Conservation (phyloP, 2,113 vertebrate species). For the Pygoscelis antarcticus region DNA sequence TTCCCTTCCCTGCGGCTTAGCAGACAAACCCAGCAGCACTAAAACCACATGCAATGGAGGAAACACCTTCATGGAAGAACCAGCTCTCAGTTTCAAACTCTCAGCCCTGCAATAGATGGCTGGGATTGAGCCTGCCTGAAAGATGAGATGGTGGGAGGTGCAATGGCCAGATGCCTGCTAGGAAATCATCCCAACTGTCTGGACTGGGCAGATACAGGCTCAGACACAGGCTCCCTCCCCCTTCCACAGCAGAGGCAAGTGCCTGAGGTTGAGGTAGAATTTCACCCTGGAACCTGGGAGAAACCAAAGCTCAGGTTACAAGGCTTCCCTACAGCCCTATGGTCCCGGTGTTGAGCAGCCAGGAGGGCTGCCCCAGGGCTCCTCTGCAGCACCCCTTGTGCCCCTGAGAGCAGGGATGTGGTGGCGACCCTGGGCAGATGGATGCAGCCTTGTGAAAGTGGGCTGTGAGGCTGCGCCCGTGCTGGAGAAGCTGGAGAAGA, state of each 20-base stretch:
- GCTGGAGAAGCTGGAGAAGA: neutral
- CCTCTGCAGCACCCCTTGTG: neutral
- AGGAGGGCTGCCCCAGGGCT: neutral
- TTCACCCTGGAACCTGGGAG: neutral
- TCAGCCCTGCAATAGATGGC: neutral
- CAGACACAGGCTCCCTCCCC: neutral
- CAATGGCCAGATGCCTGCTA: neutral
- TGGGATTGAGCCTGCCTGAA: neutral
- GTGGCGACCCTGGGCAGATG: neutral
- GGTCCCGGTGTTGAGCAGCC: neutral
- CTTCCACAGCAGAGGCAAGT: neutral
- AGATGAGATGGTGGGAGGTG: neutral
- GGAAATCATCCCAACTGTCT: neutral
- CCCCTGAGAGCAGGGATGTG: neutral
- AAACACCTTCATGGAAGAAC: neutral
- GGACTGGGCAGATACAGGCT: neutral
- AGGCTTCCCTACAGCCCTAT: neutral
- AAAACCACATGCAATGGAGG: neutral
- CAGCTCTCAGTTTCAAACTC: neutral
- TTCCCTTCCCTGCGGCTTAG: neutral
- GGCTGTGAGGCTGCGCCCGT: accelerated
- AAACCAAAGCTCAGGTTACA: neutral
- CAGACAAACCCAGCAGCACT: neutral
- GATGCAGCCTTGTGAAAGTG: neutral
- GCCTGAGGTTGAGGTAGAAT: neutral